Evolutionary conservation across 2,797 vertebrate genomes (phyloP).

Genomic region (Brachyalestes nurse): DNA sequence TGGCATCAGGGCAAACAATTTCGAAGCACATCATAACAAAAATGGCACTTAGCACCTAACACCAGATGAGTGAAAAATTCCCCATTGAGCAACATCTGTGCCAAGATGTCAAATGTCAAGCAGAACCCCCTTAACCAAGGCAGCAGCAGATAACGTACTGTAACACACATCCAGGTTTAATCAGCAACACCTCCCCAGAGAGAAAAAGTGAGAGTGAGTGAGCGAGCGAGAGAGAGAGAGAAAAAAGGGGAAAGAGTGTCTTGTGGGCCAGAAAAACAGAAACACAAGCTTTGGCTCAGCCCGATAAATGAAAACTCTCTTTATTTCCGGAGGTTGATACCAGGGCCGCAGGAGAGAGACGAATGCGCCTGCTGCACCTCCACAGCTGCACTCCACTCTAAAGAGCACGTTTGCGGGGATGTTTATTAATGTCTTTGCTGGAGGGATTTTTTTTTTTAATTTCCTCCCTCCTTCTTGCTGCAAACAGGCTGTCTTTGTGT

Average conservation of each 20-base stretch:
- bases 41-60: background rate
- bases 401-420: conserved; percentile 44
- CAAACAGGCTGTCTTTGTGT: conserved; percentile 56
- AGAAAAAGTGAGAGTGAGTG: background rate
- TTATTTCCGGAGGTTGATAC: conserved; percentile 45
- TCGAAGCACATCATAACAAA: background rate
- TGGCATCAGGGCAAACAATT: background rate
- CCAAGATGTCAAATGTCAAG: background rate
- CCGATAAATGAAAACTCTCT: conserved; percentile 41
- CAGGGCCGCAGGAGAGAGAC: conserved; percentile 26
- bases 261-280: conserved; percentile 3
- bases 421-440: conserved; percentile 50
- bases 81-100: background rate
- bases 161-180: conserved; percentile 29
- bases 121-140: background rate
- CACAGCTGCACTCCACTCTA: conserved; percentile 44
- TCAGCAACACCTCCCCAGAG: conserved; percentile 12
- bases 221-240: background rate
- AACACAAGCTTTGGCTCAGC: conserved; percentile 22
- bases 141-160: conserved; percentile 22
- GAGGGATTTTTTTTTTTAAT: conserved; percentile 20
- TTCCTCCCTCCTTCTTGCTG: conserved; percentile 11
- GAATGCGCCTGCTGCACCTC: conserved; percentile 18
- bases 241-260: background rate
- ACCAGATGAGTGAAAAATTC: conserved; percentile 6